A percentile compares a stretch with the other conserved stretches of the same genome.
Conservation (phyloP, 1,140 invertebrate genomes). For the Aphelenchoides besseyi region DNA sequence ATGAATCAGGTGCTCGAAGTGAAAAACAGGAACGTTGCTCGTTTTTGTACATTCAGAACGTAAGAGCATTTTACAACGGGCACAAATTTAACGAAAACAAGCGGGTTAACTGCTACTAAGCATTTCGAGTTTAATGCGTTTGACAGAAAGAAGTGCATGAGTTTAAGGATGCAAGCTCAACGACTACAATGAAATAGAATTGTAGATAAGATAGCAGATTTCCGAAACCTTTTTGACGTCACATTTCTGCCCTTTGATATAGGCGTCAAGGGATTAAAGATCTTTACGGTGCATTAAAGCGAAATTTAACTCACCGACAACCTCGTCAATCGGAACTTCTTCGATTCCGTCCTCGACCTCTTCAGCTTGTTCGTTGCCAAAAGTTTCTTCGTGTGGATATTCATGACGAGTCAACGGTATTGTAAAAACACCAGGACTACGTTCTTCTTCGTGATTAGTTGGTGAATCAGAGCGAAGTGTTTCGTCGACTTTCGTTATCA, state of each 20-base stretch:
- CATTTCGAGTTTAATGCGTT: too few species aligned
- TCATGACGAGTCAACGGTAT: constrained; percentile 11
- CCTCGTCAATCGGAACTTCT: not conserved
- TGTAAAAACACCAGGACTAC: not conserved
- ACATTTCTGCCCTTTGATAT: not conserved
- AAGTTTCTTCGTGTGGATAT: not conserved
- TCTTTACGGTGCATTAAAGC: not conserved
- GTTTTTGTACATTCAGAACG: too few species aligned
- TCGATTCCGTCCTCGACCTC: not conserved
- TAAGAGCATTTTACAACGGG: too few species aligned
- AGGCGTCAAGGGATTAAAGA: not conserved
- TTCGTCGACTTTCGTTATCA: not conserved
- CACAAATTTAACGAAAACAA: too few species aligned
- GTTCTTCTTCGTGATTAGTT: not conserved
- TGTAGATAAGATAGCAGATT: not conserved
- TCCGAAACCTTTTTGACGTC: not conserved
- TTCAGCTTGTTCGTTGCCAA: not conserved
- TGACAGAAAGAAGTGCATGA: too few species aligned
- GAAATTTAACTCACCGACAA: constrained; percentile 1
- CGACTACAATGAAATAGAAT: not conserved
- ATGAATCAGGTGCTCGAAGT: too few species aligned
- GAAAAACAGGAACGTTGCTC: too few species aligned
- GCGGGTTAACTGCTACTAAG: too few species aligned
- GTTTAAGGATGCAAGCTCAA: too few species aligned
- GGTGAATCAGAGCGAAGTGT: not conserved